phyloP scores from a whole-genome alignment of 2,797 vertebrate species.

The Staurois parvus region DNA sequence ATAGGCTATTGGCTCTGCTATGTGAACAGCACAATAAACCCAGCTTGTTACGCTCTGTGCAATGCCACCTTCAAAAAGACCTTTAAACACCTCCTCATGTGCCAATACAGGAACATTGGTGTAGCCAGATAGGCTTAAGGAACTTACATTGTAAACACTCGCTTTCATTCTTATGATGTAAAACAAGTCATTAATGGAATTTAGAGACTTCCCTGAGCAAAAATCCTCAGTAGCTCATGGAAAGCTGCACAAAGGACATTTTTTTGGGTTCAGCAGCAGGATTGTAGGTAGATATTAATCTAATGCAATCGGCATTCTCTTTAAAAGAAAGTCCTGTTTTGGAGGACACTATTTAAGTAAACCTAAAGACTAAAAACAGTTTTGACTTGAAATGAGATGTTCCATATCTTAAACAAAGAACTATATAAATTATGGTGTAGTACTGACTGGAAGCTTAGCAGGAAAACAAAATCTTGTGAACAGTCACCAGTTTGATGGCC shows the following conservation, averaged over 20 bases:
- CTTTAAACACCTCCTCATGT: constrained; percentile 95
- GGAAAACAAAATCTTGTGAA: background rate
- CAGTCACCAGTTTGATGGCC: background rate
- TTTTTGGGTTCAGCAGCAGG: background rate
- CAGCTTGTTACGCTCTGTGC: constrained; percentile 90
- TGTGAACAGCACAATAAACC: constrained; percentile 91
- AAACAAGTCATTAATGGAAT: constrained; percentile 11
- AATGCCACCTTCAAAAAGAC: constrained; percentile 91
- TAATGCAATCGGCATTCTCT: background rate
- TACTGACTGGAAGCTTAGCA: background rate
- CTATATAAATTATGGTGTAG: background rate
- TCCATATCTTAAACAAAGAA: background rate
- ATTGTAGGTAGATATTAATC: background rate
- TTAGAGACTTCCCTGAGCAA: background rate
- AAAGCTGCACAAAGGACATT: background rate
- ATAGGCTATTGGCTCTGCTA: constrained; percentile 92
- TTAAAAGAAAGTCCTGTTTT: constrained; percentile 21
- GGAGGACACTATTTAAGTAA: constrained; percentile 4
- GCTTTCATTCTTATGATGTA: background rate
- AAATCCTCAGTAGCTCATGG: background rate
- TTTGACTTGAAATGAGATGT: background rate
- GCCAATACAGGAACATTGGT: constrained; percentile 97
- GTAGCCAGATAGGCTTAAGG: constrained; percentile 77
- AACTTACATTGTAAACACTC: constrained; percentile 34
- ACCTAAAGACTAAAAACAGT: background rate